Evolutionary conservation across 2,113 vertebrate species (phyloP).

Genomic region (Dinomys branickii): DNA sequence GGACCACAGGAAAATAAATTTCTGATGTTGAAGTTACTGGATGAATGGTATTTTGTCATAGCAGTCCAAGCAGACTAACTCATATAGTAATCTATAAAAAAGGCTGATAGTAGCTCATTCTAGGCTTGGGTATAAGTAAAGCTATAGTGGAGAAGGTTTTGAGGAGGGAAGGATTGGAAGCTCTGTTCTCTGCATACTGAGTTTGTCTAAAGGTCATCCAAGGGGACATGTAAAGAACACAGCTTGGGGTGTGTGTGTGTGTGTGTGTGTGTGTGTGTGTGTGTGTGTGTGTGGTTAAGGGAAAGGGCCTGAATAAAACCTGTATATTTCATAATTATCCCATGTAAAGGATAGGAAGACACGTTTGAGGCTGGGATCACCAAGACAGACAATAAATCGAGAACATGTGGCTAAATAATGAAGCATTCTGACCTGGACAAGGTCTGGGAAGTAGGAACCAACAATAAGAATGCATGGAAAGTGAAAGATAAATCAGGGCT

Average conservation of each 20-base stretch:
- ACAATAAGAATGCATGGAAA: not conserved
- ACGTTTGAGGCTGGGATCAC: not conserved
- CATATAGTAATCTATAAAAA: not conserved
- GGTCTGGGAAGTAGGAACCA: not conserved
- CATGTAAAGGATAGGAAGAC: not conserved
- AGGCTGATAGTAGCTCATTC: not conserved
- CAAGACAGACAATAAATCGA: not conserved
- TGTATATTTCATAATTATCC: not conserved
- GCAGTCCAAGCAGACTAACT: not conserved
- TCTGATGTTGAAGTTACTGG: not conserved
- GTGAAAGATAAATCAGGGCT: not conserved
- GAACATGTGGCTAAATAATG: not conserved
- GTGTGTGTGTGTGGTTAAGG: not conserved
- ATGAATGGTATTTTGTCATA: not conserved
- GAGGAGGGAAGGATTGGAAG: not conserved
- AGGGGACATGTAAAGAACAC: not conserved
- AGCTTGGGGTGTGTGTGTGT: not conserved
- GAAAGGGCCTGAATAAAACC: not conserved
- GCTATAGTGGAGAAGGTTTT: not conserved
- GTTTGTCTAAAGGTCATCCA: not conserved
- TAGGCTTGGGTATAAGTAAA: not conserved
- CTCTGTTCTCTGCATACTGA: not conserved
- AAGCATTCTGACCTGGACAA: not conserved
- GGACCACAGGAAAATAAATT: not conserved
- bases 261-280: not conserved